Conservation (phyloP, 2,113 vertebrate species). For the Ictalurus punctatus region DNA sequence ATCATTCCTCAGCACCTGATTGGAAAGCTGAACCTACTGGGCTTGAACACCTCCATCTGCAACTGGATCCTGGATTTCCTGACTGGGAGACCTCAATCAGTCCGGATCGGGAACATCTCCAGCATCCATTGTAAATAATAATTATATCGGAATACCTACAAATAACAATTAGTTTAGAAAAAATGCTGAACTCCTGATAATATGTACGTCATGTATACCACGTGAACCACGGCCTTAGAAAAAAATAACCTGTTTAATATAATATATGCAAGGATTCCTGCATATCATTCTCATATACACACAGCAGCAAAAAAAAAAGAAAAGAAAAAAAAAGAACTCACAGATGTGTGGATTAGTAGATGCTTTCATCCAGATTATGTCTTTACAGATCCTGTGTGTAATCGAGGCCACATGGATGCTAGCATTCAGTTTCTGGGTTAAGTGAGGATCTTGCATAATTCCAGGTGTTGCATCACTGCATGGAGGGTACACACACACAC, state of each 20-base stretch:
- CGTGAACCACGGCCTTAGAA: neutral
- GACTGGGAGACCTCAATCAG: too few relatives aligned
- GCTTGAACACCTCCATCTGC: too few relatives aligned
- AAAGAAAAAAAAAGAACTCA: neutral
- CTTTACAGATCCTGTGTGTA: neutral
- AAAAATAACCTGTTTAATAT: neutral
- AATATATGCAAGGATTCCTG: neutral
- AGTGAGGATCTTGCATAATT: conserved; percentile 11
- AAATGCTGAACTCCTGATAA: neutral
- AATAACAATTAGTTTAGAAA: neutral
- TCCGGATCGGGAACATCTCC: too few relatives aligned
- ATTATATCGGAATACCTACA: neutral
- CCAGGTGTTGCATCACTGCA: conserved; percentile 9
- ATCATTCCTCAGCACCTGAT: too few relatives aligned
- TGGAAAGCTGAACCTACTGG: too few relatives aligned
- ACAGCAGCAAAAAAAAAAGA: neutral
- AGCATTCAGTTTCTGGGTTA: neutral
- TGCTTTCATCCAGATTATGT: neutral
- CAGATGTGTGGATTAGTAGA: neutral
- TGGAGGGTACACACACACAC: neutral
- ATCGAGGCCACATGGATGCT: neutral
- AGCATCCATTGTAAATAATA: neutral
- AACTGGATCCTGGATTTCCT: too few relatives aligned
- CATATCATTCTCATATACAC: neutral
- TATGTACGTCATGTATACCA: neutral